Conservation (phyloP, 2,113 vertebrate genomes). For the Ploceus nigricollis region DNA sequence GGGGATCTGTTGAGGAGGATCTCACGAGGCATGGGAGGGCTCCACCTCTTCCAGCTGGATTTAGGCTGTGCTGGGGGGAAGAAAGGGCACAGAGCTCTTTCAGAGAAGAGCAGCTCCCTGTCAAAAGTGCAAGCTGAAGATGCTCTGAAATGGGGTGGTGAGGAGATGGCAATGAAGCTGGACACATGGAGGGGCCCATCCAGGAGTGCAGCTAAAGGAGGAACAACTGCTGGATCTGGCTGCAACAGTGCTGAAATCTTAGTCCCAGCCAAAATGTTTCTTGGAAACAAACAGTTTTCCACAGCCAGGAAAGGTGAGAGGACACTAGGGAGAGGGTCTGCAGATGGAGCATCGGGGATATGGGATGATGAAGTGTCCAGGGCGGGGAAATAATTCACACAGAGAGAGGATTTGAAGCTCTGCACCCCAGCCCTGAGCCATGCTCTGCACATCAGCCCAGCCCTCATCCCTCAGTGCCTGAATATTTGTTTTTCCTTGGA, state of each 20-base stretch:
- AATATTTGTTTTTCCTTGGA: not conserved
- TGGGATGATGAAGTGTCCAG: not conserved
- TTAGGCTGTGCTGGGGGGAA: not conserved
- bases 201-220: not conserved
- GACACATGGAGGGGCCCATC: not conserved
- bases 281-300: conserved; percentile 8
- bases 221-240: not conserved
- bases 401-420: not conserved
- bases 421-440: not conserved
- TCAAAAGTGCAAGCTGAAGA: not conserved
- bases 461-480: not conserved
- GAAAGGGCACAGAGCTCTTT: not conserved
- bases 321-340: not conserved
- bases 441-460: not conserved
- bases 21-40: not conserved
- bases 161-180: rapidly evolving
- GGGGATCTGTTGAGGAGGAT: not conserved
- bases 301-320: conserved; percentile 29
- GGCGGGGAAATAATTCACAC: not conserved
- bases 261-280: conserved; percentile 2
- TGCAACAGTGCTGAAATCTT: not conserved
- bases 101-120: not conserved
- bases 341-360: not conserved
- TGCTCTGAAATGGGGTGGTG: not conserved
- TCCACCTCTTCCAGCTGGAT: not conserved